Base-by-base conservation (phyloP, 1,140 invertebrate genomes). In the Leptopilina boulardi region DNA sequence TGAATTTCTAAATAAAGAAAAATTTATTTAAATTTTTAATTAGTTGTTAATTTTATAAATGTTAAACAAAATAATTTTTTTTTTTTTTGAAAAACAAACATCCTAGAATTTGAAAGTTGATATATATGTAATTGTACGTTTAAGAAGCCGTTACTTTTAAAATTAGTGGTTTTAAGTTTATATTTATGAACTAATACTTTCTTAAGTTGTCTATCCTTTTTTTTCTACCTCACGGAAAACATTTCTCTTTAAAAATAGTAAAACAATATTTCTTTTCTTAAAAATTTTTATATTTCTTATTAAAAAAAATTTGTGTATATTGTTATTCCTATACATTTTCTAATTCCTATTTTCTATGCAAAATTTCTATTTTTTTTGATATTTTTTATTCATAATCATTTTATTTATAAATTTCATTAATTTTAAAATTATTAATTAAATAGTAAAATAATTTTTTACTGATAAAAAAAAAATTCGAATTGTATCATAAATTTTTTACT, bases 101-200 rank as follows among this genome's bases (percentile, higher is more conserved):
- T 47, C 42, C 11, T n/a, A n/a, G 42, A 47, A 47, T n/a, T 3
- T 47, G 42, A 47, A 47, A 47, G 38, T 9, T 38, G 34, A 9
- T 1, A 38, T 23, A 47, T n/a, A n/a, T 51, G 5, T 51, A n/a
- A 51, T 8, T 51, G 47, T n/a, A 51, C 15, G n/a, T n/a, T 51
- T 51, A 51, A 51, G n/a, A 51, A 51, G 47, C 18, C n/a, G 47
- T 51, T 51, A 51, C 3, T 51, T 18, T 51, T 3, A 51, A 38
- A 51, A 51, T 51, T 51, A 51, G 47, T 18, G 47, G 47, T 51
- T 51, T 51, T 51, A n/a, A 51, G 47, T 51, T 51, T 51, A 51
- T 51, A n/a, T 51, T 51, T n/a, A 51, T 18, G 47, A 51, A 51
- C 47, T n/a, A 18, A 51, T 18, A 51, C 47, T n/a, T 15, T 51